Conservation (phyloP, 1,140 invertebrate species). For the Cheumatopsyche charites region DNA sequence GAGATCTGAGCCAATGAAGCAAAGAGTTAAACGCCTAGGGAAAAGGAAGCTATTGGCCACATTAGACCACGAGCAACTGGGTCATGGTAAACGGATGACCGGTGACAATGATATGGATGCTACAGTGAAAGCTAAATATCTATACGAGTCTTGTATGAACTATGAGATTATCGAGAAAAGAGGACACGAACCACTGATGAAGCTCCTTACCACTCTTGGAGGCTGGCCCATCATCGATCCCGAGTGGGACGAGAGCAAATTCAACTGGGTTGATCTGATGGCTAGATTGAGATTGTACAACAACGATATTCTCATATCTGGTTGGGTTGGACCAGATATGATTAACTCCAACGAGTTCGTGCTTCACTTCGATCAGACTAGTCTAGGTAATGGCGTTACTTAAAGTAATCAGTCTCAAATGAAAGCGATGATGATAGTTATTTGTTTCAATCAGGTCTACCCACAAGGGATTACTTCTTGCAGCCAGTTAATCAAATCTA, state of each 20-base stretch:
- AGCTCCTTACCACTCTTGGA: constrained; percentile 75
- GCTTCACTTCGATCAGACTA: constrained; percentile 88
- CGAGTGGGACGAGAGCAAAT: constrained; percentile 67
- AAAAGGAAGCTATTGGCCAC: background rate
- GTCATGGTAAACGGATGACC: constrained; percentile 49
- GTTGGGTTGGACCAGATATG: constrained; percentile 88
- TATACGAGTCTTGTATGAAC: constrained; percentile 88
- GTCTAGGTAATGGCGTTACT: constrained; percentile 62
- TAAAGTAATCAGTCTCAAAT: background rate
- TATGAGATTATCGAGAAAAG: constrained; percentile 71
- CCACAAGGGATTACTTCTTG: constrained; percentile 85
- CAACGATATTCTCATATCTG: constrained; percentile 81
- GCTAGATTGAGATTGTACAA: constrained; percentile 80
- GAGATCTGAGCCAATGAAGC: constrained; percentile 10
- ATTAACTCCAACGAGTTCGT: constrained; percentile 87
- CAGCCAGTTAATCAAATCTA: constrained; percentile 72
- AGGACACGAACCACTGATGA: constrained; percentile 72
- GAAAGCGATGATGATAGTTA: background rate
- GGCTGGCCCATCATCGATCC: constrained; percentile 82
- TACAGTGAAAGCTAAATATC: constrained; percentile 74
- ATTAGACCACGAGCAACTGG: background rate
- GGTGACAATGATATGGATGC: constrained; percentile 60
- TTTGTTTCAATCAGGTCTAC: constrained; percentile 64
- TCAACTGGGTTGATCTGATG: constrained; percentile 79
- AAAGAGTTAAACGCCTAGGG: background rate